These are phyloP conservation scores for Odontesthes bonariensis DNA, from an alignment of 2,113 vertebrate species.

Conservation along the genomic window DNA sequence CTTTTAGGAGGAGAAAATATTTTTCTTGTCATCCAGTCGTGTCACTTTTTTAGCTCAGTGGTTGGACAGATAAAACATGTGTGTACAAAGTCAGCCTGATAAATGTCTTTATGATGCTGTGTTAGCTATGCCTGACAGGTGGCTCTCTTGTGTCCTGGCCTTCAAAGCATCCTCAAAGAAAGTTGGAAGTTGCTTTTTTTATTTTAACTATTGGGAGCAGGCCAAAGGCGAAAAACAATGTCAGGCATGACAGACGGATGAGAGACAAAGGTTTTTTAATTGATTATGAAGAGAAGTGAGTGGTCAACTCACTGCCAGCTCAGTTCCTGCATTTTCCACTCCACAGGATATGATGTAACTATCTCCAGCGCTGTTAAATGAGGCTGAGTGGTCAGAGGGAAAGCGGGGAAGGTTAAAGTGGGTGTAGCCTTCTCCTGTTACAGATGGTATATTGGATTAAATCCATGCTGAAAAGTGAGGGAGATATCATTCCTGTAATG, in stretches of 20 bases:
- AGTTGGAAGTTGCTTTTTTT: too few relatives aligned
- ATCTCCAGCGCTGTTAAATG: not conserved
- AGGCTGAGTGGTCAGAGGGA: slow-evolving; percentile 6
- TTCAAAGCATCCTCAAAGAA: too few relatives aligned
- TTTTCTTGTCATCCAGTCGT: too few relatives aligned
- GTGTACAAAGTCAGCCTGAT: too few relatives aligned
- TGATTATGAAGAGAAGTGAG: not conserved
- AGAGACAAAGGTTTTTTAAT: not conserved
- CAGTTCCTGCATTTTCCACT: slow-evolving; percentile 3
- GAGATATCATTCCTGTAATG: not conserved
- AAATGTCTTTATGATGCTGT: too few relatives aligned
- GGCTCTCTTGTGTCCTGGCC: too few relatives aligned
- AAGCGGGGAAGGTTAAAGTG: not conserved
- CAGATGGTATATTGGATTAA: slow-evolving; percentile 12
- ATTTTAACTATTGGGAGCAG: too few relatives aligned
- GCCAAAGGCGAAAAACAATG: not conserved
- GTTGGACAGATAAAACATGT: too few relatives aligned
- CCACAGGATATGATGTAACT: slow-evolving; percentile 37
- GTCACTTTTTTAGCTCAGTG: too few relatives aligned
- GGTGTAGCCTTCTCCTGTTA: not conserved
- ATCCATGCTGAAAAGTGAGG: slow-evolving; percentile 8
- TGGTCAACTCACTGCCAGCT: not conserved
- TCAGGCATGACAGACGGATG: not conserved
- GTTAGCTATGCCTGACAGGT: too few relatives aligned
- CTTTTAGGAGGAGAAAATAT: too few relatives aligned